phyloP scores from a whole-genome alignment of 2,797 vertebrate genomes.

The Cyclopterus lumpus region DNA sequence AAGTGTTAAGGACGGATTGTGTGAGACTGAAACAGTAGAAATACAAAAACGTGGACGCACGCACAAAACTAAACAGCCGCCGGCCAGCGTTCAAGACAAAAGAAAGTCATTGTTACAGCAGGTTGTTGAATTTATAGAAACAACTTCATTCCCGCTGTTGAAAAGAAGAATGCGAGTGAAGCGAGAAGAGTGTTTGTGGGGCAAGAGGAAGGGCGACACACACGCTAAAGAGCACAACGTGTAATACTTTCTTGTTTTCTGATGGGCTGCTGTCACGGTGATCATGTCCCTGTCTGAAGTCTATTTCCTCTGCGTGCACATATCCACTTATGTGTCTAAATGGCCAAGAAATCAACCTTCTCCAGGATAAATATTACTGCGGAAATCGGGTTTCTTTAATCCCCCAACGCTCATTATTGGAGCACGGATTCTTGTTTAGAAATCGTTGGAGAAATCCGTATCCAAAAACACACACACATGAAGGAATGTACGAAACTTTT shows the following conservation, averaged over 20 bases:
- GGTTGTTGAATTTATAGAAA: not conserved
- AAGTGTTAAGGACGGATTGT: not conserved
- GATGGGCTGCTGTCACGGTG: not conserved
- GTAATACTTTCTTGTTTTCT: not conserved
- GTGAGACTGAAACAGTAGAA: not conserved
- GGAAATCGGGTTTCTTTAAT: not conserved
- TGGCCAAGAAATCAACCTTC: not conserved
- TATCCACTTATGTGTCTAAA: not conserved
- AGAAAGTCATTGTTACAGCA: slow-evolving; percentile 2
- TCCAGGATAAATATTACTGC: not conserved
- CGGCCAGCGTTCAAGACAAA: not conserved
- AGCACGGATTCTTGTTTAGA: not conserved
- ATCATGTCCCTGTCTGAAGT: not conserved
- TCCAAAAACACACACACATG: not conserved
- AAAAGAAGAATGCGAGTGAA: not conserved
- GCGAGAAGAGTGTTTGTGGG: not conserved
- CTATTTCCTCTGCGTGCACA: not conserved
- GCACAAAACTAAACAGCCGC: not conserved
- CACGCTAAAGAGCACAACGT: not conserved
- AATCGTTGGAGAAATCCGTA: not conserved
- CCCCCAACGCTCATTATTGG: not conserved
- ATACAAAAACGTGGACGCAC: not conserved
- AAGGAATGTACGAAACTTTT: slow-evolving; percentile 20
- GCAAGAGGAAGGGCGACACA: not conserved
- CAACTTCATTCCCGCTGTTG: not conserved